Evolutionary conservation across 2,888 invertebrate species (phyloP).

Genomic region (Taphrorychus bicolor): DNA sequence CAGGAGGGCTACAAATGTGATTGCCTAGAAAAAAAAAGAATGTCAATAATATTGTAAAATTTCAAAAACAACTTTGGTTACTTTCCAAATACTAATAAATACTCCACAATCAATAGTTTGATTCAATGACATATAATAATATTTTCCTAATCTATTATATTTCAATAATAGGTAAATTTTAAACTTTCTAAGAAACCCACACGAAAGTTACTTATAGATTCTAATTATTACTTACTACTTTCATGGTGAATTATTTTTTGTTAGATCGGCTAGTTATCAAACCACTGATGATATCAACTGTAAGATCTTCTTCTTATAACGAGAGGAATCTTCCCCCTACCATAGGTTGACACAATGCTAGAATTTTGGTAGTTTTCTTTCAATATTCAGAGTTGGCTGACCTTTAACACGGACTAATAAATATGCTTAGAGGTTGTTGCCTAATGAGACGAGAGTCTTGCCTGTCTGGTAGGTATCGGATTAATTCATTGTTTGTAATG

Average conservation of each 20-base stretch:
- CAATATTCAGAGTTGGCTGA: background rate
- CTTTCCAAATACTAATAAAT: too few relatives aligned
- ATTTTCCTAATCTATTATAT: too few relatives aligned
- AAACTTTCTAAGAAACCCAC: background rate
- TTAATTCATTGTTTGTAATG: background rate
- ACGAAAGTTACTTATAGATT: background rate
- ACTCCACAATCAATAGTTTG: too few relatives aligned
- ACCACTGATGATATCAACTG: constrained; percentile 7
- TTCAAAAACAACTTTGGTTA: background rate
- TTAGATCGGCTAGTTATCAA: background rate
- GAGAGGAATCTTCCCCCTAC: background rate
- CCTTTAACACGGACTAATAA: background rate
- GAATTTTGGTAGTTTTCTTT: background rate
- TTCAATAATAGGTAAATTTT: background rate
- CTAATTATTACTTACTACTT: constrained; percentile 10
- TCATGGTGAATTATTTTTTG: constrained; percentile 6
- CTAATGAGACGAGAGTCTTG: background rate
- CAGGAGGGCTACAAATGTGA: constrained; percentile 47
- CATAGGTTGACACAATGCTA: background rate
- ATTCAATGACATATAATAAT: too few relatives aligned
- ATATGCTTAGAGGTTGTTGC: background rate
- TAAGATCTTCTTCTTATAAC: background rate
- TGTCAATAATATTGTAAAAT: background rate
- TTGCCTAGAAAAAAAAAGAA: constrained; percentile 40
- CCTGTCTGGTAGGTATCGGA: background rate